Conservation (phyloP, 2,113 vertebrate species). For the Pimephales promelas region DNA sequence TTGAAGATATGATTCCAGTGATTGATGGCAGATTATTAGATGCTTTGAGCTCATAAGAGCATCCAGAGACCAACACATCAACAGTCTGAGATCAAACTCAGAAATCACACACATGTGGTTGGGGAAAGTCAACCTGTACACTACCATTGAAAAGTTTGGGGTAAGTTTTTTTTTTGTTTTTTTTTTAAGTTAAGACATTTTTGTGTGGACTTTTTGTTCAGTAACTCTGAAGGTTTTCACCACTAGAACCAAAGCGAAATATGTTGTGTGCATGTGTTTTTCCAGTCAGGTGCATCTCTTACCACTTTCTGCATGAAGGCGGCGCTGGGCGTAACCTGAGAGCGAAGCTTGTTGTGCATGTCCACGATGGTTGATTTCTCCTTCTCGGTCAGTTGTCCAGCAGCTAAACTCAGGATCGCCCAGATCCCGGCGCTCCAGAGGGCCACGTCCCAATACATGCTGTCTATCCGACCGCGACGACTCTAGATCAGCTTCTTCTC, state of each 20-base stretch:
- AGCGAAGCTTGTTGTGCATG: slow-evolving; percentile 43
- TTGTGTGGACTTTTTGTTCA: too few species aligned
- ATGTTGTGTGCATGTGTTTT: too few species aligned
- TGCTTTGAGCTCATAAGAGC: not conserved
- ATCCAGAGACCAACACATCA: not conserved
- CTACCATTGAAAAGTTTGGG: not conserved
- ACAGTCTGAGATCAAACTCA: not conserved
- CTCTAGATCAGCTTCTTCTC: not conserved
- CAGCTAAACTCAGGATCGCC: not conserved
- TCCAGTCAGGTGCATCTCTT: slow-evolving; percentile 17
- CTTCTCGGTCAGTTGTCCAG: not conserved
- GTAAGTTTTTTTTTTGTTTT: too few species aligned
- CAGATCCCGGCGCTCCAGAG: slow-evolving; percentile 15
- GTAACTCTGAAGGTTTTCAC: too few species aligned
- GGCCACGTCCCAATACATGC: slow-evolving; percentile 23
- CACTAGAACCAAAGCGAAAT: too few species aligned
- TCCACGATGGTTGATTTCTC: slow-evolving; percentile 18
- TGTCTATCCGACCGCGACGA: not conserved
- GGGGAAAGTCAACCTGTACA: not conserved
- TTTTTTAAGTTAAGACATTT: too few species aligned
- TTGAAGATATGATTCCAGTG: not conserved
- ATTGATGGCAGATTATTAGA: slow-evolving; percentile 7
- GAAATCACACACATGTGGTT: not conserved
- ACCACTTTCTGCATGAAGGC: slow-evolving; percentile 53
- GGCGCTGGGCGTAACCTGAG: slow-evolving; percentile 28